Evolutionary conservation across 1,140 invertebrate species (phyloP).

Genomic region (Drosophila bipectinata): DNA sequence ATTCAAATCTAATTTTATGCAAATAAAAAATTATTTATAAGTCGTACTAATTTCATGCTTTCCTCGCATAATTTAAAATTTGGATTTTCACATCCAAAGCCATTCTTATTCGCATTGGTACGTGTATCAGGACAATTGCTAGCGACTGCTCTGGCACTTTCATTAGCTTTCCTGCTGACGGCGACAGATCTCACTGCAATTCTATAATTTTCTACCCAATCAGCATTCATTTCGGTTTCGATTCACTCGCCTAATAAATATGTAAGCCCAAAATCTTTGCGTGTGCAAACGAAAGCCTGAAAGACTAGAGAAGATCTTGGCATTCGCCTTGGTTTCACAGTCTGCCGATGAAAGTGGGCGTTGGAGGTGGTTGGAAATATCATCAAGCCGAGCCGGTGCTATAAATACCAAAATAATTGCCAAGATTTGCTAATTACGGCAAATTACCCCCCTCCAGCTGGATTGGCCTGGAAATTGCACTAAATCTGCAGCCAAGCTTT

Average conservation of each 20-base stretch:
- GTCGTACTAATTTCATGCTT: slow-evolving; percentile 14
- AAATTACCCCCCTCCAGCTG: slow-evolving; percentile 48
- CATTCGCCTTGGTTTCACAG: slow-evolving; percentile 28
- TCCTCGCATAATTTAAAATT: not conserved
- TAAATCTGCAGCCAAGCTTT: slow-evolving; percentile 83
- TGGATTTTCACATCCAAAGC: not conserved
- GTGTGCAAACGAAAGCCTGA: slow-evolving; percentile 51
- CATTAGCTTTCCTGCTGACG: slow-evolving; percentile 45
- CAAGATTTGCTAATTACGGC: slow-evolving; percentile 76
- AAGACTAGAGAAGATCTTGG: slow-evolving; percentile 5
- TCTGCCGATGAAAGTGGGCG: slow-evolving; percentile 74
- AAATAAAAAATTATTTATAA: not conserved
- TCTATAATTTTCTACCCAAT: slow-evolving; percentile 49
- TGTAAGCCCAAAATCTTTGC: slow-evolving; percentile 58
- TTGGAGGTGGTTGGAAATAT: slow-evolving; percentile 43
- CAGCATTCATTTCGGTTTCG: slow-evolving; percentile 71
- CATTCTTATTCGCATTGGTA: not conserved
- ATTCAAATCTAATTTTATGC: too few species aligned
- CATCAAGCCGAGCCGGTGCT: slow-evolving; percentile 42
- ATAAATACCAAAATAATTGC: slow-evolving; percentile 65
- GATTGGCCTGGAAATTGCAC: slow-evolving; percentile 59
- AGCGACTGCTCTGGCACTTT: slow-evolving; percentile 36
- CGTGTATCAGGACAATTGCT: slow-evolving; percentile 16
- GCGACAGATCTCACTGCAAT: slow-evolving; percentile 49
- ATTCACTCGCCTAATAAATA: slow-evolving; percentile 45